Conservation (phyloP, 2,888 invertebrate genomes). For the Aromia moschata region DNA sequence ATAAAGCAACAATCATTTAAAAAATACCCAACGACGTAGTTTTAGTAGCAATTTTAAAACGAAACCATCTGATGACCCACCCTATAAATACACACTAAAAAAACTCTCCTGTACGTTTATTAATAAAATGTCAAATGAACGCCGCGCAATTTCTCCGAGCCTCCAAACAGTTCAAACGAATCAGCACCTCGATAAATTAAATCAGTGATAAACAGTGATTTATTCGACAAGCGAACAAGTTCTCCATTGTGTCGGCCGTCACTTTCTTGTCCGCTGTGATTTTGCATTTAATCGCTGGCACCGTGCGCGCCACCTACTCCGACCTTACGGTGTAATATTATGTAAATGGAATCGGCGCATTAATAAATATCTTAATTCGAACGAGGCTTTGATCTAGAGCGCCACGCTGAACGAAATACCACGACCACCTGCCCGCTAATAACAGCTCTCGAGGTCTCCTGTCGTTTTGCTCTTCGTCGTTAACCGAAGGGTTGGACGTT, state of each 20-base stretch:
- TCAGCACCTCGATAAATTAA: conserved; percentile 17
- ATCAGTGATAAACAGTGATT: conserved; percentile 15
- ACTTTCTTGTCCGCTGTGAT: conserved; percentile 21
- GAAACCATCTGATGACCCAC: too few relatives aligned
- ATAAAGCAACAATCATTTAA: too few relatives aligned
- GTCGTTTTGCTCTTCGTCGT: too few relatives aligned
- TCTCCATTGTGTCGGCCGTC: conserved; percentile 24
- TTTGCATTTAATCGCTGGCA: conserved; percentile 26
- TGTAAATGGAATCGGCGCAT: conserved; percentile 34
- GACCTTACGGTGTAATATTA: conserved; percentile 32
- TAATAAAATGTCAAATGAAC: too few relatives aligned
- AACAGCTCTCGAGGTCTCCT: neutral
- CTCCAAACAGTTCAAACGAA: conserved; percentile 1
- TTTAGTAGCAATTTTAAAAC: too few relatives aligned
- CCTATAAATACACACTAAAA: too few relatives aligned
- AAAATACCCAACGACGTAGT: too few relatives aligned
- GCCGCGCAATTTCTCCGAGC: too few relatives aligned
- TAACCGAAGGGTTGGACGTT: too few relatives aligned
- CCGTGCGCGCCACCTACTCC: conserved; percentile 28
- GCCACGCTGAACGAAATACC: neutral
- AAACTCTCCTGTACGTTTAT: too few relatives aligned
- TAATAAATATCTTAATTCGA: conserved; percentile 38
- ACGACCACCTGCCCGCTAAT: neutral
- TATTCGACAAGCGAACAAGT: conserved; percentile 24
- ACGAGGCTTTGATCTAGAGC: conserved; percentile 21